Evolutionary conservation across 2,113 vertebrate genomes (phyloP), one percentile per base, ranked within the genome.

Genomic region (Nothobranchius kuhntae): DNA sequence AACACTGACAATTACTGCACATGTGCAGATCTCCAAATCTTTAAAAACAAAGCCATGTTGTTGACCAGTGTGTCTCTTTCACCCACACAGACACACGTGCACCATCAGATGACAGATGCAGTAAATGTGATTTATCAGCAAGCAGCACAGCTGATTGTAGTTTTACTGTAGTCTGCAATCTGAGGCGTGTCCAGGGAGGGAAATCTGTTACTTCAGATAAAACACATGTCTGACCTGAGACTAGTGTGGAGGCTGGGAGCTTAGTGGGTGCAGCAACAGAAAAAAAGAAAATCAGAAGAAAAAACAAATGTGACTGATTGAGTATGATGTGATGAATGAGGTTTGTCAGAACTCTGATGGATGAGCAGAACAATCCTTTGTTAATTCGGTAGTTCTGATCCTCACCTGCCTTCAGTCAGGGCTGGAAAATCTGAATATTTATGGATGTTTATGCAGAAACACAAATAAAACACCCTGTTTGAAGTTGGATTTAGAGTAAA

Each of bases 171-270:
- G 65, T 75, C 58, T 78, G 71, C 71, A 82, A 61, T 53, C 52
- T 44, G 48, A 77, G 67, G 61, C 68, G 61, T 55, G 70, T 72
- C 53, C 68, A 53, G 46, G 61, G 75, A 75, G 38, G 40, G 42
- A 73, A 75, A 78, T 73, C 65, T 68, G 70, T 78, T 54, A 56
- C 58, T 53, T 11, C 67, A 79, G 78, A 81, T 79, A 70, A 80
- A 61, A 80, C 40, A 69, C 65, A 65, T 59, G 61, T 61, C 53
- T 61, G 35, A 58, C 1, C n/a, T 7, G 35, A 9, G 51, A 78
- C 24, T 46, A 52, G 46, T 35, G 24, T 42, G 52, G 47, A 70
- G 13, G 69, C n/a, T 0, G 17, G 56, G 40, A 0, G 3, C 2
- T 7, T 15, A 50, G 35, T 7, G 44, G 38, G 4, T 38, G 53